Conservation (phyloP, 1,140 invertebrate genomes). For the Platorchestia sp. region DNA sequence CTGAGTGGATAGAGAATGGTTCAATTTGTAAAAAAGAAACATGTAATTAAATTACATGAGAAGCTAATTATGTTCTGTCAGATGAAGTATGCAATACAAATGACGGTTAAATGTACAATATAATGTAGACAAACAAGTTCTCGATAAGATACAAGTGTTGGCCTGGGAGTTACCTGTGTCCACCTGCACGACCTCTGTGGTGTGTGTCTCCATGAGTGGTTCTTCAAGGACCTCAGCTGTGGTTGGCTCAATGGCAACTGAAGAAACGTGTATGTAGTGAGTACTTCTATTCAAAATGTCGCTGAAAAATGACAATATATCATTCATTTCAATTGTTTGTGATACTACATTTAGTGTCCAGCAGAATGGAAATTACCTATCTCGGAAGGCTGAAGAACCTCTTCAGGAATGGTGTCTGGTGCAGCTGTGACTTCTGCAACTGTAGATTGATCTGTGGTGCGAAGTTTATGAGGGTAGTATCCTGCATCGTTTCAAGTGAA, state of each 20-base stretch:
- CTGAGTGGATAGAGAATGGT: neutral
- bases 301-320: neutral
- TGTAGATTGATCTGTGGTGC: neutral
- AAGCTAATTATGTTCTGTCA: neutral
- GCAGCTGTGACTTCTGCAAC: neutral
- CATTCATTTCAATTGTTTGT: neutral
- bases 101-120: neutral
- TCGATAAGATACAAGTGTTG: neutral
- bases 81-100: neutral
- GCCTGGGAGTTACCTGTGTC: neutral
- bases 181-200: neutral
- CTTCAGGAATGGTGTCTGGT: neutral
- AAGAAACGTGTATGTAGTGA: neutral
- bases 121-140: neutral
- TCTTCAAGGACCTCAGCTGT: conserved; percentile 11
- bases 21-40: neutral
- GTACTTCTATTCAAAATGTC: neutral
- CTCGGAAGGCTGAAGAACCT: neutral
- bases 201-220: neutral
- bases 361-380: neutral
- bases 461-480: neutral
- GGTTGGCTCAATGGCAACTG: neutral
- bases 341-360: neutral
- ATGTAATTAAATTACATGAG: neutral
- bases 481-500: neutral